A percentile compares a stretch with the other conserved stretches of the same genome.
Conservation (phyloP, 2,888 invertebrate species). For the Minunthozetes semirufus region DNA sequence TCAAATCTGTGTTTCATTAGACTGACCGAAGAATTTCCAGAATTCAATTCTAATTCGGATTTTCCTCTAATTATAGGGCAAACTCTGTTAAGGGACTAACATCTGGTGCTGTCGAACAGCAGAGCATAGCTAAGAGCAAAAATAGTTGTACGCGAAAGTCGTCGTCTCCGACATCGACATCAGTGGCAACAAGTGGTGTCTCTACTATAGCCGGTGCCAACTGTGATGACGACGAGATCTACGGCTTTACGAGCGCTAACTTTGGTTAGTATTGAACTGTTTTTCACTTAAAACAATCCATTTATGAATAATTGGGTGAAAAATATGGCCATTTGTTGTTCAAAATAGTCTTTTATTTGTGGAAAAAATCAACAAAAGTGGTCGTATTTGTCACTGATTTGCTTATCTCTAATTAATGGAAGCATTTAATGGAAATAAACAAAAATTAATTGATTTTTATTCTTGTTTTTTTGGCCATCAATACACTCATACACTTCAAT, state of each 20-base stretch:
- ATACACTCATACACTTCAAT: not conserved
- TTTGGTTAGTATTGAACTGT: conserved; percentile 29
- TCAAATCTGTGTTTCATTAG: not conserved
- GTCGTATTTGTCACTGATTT: conserved; percentile 17
- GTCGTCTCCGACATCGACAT: conserved; percentile 22
- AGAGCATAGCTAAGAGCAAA: conserved; percentile 21
- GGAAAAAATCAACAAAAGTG: not conserved
- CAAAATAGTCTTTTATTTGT: not conserved
- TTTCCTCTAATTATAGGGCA: conserved; percentile 13
- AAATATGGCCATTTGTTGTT: not conserved
- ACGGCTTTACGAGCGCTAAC: conserved; percentile 33
- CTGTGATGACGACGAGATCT: conserved; percentile 35
- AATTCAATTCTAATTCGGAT: not conserved
- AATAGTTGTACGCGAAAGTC: not conserved
- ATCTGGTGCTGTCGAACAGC: conserved; percentile 26
- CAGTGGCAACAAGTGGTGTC: conserved; percentile 28
- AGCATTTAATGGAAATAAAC: not conserved
- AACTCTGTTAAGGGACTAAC: conserved; percentile 23
- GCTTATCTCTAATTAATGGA: not conserved
- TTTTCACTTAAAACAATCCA: too few species aligned
- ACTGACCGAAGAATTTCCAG: not conserved
- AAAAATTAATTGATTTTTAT: conserved; percentile 28
- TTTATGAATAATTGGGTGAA: not conserved
- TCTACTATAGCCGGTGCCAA: not conserved
- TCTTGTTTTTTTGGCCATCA: not conserved